A percentile compares a stretch with the other conserved stretches of the same genome.
Evolutionary conservation across 1,140 invertebrate species (phyloP).

Genomic region (Drosophila ambigua): DNA sequence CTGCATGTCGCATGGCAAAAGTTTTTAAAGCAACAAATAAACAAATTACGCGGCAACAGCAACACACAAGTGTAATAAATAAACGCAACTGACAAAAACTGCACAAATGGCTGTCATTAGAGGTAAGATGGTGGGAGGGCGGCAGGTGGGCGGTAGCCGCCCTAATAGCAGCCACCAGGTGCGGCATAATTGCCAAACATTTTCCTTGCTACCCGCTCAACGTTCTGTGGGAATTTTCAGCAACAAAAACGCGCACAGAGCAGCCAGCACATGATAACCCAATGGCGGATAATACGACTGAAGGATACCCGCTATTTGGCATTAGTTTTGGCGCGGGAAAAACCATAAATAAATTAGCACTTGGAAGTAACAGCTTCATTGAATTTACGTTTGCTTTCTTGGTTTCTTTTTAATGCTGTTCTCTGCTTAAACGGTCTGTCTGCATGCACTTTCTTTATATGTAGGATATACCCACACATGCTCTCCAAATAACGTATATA

Average conservation of each 20-base stretch:
- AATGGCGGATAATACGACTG: no score
- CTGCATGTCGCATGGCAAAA: conserved; percentile 39
- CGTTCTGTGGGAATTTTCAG: conserved; percentile 29
- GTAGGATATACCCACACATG: no score
- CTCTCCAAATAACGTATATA: background rate
- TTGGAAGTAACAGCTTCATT: no score
- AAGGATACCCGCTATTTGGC: no score
- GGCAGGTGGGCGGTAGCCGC: conserved; percentile 21
- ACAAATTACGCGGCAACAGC: conserved; percentile 61
- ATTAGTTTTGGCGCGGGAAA: no score
- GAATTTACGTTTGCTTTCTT: no score
- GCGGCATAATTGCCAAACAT: conserved; percentile 76
- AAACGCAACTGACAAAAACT: conserved; percentile 77
- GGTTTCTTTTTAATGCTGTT: no score
- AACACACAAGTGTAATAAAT: conserved; percentile 70
- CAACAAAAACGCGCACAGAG: conserved; percentile 38
- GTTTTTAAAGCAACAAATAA: conserved; percentile 69
- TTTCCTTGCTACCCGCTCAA: conserved; percentile 43
- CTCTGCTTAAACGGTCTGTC: no score
- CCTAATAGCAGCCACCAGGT: conserved; percentile 62
- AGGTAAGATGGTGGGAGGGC: conserved; percentile 36
- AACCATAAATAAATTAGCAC: no score
- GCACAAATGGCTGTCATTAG: conserved; percentile 80
- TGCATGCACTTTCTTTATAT: no score
- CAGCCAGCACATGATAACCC: background rate